Evolutionary conservation across 2,888 invertebrate genomes (phyloP).

Genomic region (Rambutsinella grinnellia): DNA sequence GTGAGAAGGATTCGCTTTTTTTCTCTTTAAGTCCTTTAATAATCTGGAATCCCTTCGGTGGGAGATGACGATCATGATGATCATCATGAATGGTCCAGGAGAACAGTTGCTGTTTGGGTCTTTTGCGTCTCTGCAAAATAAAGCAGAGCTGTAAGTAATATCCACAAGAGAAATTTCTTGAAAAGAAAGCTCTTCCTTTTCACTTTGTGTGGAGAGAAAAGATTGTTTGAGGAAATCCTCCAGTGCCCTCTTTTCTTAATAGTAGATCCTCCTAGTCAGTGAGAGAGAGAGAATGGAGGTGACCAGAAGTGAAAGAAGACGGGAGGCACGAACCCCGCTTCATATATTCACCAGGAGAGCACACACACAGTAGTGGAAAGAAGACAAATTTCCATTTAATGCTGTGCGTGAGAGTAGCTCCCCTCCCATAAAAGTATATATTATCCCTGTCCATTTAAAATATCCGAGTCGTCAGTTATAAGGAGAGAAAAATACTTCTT

Average conservation of each 20-base stretch:
- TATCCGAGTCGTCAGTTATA: conserved; percentile 8
- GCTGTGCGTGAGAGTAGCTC: background rate
- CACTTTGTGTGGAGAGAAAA: conserved; percentile 2
- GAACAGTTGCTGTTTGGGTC: background rate
- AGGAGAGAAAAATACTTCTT: background rate
- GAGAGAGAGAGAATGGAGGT: conserved; percentile 2
- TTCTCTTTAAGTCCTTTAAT: background rate
- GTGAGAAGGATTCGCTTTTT: conserved; percentile 1
- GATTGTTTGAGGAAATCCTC: conserved; percentile 2
- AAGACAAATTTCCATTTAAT: conserved; percentile 29
- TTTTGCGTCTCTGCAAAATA: background rate
- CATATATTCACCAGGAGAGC: background rate
- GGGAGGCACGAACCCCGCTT: background rate
- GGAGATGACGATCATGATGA: background rate
- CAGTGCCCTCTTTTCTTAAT: conserved; percentile 2
- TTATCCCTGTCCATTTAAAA: background rate
- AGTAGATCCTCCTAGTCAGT: background rate
- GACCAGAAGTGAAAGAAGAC: conserved; percentile 12
- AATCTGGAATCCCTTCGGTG: background rate
- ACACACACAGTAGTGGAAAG: background rate
- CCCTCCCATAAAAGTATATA: background rate
- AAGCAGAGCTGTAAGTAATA: background rate
- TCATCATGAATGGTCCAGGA: conserved; percentile 17
- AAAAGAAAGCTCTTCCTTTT: background rate
- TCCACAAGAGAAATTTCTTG: conserved; percentile 5